Conservation (phyloP, 2,888 invertebrate genomes). For the Latrodectus hesperus region DNA sequence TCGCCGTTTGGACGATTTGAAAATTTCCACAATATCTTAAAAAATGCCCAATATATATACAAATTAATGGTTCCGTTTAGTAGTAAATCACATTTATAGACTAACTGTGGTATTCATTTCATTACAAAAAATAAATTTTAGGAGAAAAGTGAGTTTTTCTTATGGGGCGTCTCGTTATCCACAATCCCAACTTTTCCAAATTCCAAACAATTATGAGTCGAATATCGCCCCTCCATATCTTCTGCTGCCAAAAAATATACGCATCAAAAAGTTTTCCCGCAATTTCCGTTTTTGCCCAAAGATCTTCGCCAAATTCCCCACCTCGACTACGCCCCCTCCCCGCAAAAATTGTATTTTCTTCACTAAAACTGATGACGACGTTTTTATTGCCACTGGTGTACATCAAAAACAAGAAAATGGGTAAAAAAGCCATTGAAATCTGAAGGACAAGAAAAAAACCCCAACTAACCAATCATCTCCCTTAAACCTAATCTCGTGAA, state of each 20-base stretch:
- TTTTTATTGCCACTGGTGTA: slow-evolving; percentile 36
- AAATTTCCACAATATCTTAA: no score
- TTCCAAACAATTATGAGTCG: neutral
- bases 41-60: no score
- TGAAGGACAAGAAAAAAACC: neutral
- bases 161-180: no score
- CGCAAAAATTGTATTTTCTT: slow-evolving; percentile 43
- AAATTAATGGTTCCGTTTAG: no score
- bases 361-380: slow-evolving; percentile 47
- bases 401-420: neutral
- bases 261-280: neutral
- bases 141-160: no score
- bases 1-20: no score
- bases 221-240: neutral
- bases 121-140: no score
- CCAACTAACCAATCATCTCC: neutral
- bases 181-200: no score
- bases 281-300: neutral
- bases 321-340: neutral
- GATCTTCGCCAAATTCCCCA: neutral
- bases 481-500: slow-evolving; percentile 14
- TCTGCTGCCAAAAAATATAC: neutral
- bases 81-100: no score
- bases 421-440: neutral
- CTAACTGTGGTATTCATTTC: no score